Conservation (phyloP, 2,113 vertebrate genomes). For the Drymodes brunneopygia region DNA sequence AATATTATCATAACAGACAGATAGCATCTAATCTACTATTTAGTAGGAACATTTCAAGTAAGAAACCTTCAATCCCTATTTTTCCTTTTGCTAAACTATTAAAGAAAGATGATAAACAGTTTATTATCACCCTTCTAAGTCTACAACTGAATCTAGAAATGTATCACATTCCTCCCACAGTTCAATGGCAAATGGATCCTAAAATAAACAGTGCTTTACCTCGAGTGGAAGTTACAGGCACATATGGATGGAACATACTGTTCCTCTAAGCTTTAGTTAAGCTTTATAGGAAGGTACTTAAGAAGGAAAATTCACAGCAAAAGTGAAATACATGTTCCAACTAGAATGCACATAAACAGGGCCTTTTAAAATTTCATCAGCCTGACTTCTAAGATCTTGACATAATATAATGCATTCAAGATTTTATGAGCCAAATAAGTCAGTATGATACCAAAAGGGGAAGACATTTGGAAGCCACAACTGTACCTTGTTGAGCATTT, state of each 20-base stretch:
- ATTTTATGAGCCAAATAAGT: neutral
- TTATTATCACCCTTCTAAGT: neutral
- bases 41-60: neutral
- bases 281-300: neutral
- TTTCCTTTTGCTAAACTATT: neutral
- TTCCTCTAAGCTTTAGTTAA: neutral
- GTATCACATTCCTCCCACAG: neutral
- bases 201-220: neutral
- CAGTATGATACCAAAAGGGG: neutral
- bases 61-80: neutral
- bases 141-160: neutral
- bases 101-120: neutral
- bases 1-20: neutral
- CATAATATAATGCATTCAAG: neutral
- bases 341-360: neutral
- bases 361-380: neutral
- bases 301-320: neutral
- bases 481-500: neutral
- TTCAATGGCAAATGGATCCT: neutral
- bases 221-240: neutral
- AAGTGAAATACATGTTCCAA: neutral
- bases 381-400: neutral
- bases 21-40: neutral
- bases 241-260: neutral
- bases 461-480: neutral